These are phyloP conservation scores for Chrysolina americana DNA, from an alignment of 2,888 invertebrate species.

Conservation along the genomic window DNA sequence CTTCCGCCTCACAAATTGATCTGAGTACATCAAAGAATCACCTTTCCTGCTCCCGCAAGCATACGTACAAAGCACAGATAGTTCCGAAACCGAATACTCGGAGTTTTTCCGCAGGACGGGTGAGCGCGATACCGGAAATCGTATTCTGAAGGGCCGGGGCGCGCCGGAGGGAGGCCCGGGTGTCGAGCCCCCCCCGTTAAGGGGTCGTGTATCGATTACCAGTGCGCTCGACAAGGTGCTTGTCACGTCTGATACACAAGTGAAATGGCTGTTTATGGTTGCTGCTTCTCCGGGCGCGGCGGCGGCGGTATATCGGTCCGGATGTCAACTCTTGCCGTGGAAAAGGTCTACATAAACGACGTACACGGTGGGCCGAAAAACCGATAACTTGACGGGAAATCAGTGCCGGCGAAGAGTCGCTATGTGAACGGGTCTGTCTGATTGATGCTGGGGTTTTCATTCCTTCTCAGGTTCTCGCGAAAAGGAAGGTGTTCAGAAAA, in stretches of 20 bases:
- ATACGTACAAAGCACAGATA: constrained; percentile 36
- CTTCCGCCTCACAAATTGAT: not conserved
- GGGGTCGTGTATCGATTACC: constrained; percentile 66
- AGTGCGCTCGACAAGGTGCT: constrained; percentile 68
- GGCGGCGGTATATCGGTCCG: constrained; percentile 41
- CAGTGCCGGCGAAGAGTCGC: not conserved
- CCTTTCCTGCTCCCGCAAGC: constrained; percentile 28
- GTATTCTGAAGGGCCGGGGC: constrained; percentile 56
- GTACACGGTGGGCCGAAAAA: constrained; percentile 18
- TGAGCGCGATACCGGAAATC: constrained; percentile 58
- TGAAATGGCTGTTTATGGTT: constrained; percentile 69
- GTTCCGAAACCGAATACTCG: constrained; percentile 57
- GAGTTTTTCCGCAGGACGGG: constrained; percentile 62
- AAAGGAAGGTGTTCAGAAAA: too few species aligned
- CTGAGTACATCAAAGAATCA: not conserved
- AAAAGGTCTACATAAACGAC: constrained; percentile 17
- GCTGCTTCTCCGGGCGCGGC: constrained; percentile 44
- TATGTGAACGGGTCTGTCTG: not conserved
- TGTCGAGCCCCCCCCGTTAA: constrained; percentile 13
- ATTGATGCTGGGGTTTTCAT: too few species aligned
- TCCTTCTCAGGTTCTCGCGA: too few species aligned
- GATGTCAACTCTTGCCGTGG: constrained; percentile 40
- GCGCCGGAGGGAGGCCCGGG: constrained; percentile 29
- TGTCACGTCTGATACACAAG: constrained; percentile 68
- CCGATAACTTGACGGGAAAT: constrained; percentile 23